phyloP scores from a whole-genome alignment of 2,797 vertebrate species.

The Fratercula arctica region DNA sequence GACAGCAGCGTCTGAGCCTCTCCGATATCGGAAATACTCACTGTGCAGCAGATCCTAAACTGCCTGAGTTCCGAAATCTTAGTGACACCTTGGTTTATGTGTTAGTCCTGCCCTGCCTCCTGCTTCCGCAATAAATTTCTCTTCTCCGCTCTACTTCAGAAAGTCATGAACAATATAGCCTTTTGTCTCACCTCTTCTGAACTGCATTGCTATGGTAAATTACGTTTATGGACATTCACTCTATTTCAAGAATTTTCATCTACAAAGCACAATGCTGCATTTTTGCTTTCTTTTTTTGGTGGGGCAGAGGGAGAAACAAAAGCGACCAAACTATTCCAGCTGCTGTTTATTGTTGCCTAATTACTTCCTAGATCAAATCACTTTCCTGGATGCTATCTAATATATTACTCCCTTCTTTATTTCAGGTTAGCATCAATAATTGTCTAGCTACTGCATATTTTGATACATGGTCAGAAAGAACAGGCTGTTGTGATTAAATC shows the following conservation, averaged over 20 bases:
- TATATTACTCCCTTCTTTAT: neutral
- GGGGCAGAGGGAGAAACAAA: neutral
- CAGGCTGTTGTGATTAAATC: neutral
- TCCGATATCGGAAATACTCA: neutral
- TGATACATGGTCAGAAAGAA: neutral
- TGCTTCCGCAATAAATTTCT: neutral
- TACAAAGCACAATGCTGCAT: neutral
- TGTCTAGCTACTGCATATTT: neutral
- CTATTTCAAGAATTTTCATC: neutral
- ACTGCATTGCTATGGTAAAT: neutral
- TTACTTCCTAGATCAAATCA: neutral
- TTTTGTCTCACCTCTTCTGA: neutral
- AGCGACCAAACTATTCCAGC: neutral
- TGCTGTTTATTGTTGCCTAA: conserved; percentile 6
- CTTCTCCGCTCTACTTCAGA: neutral
- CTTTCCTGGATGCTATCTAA: neutral
- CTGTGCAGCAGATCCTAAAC: neutral
- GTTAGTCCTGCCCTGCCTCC: neutral
- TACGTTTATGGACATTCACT: neutral
- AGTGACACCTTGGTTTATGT: neutral
- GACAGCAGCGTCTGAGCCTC: neutral
- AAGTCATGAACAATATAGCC: neutral
- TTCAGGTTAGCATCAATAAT: neutral
- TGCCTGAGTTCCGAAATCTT: neutral
- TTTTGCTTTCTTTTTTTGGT: neutral